Percentiles rank a stretch among this genome's conserved stretches.
Evolutionary conservation across 2,888 invertebrate species (phyloP).

Genomic region (Leptinotarsa juncta): DNA sequence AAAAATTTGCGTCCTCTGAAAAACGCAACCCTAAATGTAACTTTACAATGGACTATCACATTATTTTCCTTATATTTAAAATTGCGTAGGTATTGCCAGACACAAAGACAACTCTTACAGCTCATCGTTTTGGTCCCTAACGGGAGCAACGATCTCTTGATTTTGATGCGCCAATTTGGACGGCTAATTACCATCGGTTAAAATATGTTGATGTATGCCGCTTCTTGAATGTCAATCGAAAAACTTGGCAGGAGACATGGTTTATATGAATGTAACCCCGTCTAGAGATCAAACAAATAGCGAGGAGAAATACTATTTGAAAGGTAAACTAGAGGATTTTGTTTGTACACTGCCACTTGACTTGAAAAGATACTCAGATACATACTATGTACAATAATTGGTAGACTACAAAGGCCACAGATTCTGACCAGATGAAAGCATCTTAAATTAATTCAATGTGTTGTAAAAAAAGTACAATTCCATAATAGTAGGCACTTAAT

Average conservation of each 20-base stretch:
- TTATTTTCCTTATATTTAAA: not conserved
- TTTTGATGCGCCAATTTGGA: conserved; percentile 11
- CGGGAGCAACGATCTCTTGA: conserved; percentile 26
- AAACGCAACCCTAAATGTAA: too few relatives aligned
- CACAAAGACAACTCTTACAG: conserved; percentile 1
- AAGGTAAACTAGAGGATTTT: too few relatives aligned
- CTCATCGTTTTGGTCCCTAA: not conserved
- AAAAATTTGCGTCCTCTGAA: not conserved
- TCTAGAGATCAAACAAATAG: not conserved
- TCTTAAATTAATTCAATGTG: too few relatives aligned
- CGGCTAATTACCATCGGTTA: conserved; percentile 13
- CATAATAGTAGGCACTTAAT: too few relatives aligned
- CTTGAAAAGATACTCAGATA: too few relatives aligned
- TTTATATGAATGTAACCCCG: not conserved
- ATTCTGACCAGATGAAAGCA: too few relatives aligned
- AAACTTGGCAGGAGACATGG: not conserved
- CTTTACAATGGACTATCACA: not conserved
- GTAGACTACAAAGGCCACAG: too few relatives aligned
- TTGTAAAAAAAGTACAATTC: too few relatives aligned
- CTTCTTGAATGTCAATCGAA: not conserved
- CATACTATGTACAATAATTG: too few relatives aligned
- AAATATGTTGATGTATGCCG: conserved; percentile 13
- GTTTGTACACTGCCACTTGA: too few relatives aligned
- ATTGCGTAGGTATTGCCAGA: conserved; percentile 28
- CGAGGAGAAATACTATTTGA: too few relatives aligned